Evolutionary conservation across 35 echinoderm and acorn worm genomes (phyloP), one percentile per base, ranked within the genome.

Genomic region (Acanthaster planci): DNA sequence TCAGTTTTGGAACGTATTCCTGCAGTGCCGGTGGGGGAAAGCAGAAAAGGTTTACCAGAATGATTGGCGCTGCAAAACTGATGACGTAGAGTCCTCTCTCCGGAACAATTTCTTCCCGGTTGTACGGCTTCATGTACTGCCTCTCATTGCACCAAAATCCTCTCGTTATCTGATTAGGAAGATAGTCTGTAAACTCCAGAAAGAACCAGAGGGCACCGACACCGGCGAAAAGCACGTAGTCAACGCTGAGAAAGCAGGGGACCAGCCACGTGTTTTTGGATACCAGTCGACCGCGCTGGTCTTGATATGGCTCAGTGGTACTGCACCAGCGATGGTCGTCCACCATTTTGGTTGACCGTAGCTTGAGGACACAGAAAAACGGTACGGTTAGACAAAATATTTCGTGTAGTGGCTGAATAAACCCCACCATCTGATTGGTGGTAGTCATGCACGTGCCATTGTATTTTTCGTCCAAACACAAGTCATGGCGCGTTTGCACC

Each of bases 321-420:
- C 64, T 72, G 64, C 64, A 72, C 64, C 64, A 72, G 34, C 64
- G 64, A 72, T 72, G 64, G 64, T 72, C 64, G 3, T 72, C 64
- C 64, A 34, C 64, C 64, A 72, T 72, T 34, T 72, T 23, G 4
- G 64, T 72, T 72, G 64, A 1, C 19, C 21, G 42, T 47, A 12
- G 42, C 42, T 12, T 47, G 42, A 6, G 42, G 42, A 47, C 42
- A 47, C 4, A 47, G 42, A 47, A 47, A 47, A 47, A 47, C 12
- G 12, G n/a, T n/a, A n/a, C n/a, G n/a, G n/a, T n/a, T n/a, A n/a
- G n/a, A n/a, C n/a, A n/a, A n/a, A n/a, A n/a, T n/a, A n/a, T n/a
- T n/a, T n/a, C n/a, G n/a, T n/a, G n/a, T n/a, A n/a, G n/a, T n/a
- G n/a, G n/a, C n/a, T n/a, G n/a, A n/a, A n/a, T n/a, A n/a, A n/a